Evolutionary conservation across 2,888 invertebrate species (phyloP), one percentile per base, ranked within the genome.

Genomic region (Linhomoeus sp.): DNA sequence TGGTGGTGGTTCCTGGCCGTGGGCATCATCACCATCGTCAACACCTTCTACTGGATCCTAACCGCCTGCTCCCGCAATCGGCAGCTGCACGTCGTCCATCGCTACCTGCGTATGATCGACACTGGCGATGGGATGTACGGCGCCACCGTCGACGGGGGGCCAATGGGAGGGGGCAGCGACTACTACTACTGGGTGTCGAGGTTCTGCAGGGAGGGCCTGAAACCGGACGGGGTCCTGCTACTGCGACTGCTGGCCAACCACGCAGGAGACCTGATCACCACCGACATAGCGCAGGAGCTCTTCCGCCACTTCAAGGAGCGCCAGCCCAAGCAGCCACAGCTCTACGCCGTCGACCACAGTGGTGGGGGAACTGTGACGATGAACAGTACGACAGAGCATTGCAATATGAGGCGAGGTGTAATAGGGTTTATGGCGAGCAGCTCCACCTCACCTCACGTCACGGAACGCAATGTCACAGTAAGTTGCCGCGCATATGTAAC

Each of bases 1-100:
- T 47, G 47, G 47, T 47, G 47, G 47, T 47, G 44, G 47, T 47
- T 39, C 35, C 12, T 47, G 35, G n/a, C 44, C 5, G 47, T 47
- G 17, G 47, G 35, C 15, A 22, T 44, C 20, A 24, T 36, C 2
- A 44, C 43, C 22, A 35, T 47, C 22, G 1, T 44, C 15, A 33
- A 23, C 20, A 15, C 40, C 24, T 12, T 33, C 35, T 37, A 44
- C 38, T 43, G 43, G 44, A n/a, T 47, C 19, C 3, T 17, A 2
- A 25, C n/a, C 22, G 17, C 47, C 14, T 26, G 17, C 20, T 29
- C 40, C n/a, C 2, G 12, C 23, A 3, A 17, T 17, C 2, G n/a
- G 2, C 29, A 43, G 25, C 19, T 29, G 5, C n/a, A 22, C 22
- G 43, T 44, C 36, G 24, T 47, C 15, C 19, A 15, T 17, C 24